These are phyloP conservation scores for Pollenia amentaria DNA, from an alignment of 2,888 invertebrate species.

Conservation along the genomic window DNA sequence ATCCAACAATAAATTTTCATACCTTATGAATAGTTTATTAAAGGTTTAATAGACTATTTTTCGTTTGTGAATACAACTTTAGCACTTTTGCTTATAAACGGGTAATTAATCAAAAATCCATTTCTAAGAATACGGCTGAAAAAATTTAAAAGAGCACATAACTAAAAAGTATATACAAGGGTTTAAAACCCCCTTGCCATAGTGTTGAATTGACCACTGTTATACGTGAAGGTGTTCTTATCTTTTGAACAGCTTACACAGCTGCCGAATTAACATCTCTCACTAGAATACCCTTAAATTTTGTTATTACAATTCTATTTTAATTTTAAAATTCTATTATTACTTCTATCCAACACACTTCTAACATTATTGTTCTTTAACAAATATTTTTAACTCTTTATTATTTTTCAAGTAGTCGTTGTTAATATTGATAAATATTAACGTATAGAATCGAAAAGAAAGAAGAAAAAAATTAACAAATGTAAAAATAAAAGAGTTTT, in stretches of 20 bases:
- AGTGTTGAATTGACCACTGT: no score
- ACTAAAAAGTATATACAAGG: not conserved
- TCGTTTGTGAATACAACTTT: no score
- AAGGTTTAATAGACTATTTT: no score
- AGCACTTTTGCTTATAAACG: no score
- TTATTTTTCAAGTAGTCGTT: slow-evolving; percentile 44
- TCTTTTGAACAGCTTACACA: no score
- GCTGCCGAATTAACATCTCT: not conserved
- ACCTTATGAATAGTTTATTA: no score
- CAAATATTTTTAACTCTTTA: slow-evolving; percentile 53
- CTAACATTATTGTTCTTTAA: slow-evolving; percentile 61
- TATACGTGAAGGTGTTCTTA: no score
- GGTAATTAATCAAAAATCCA: no score
- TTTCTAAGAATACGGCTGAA: no score
- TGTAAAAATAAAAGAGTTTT: slow-evolving; percentile 38
- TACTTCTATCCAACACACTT: slow-evolving; percentile 57
- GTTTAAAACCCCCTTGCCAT: not conserved
- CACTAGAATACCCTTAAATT: not conserved
- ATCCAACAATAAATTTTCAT: no score
- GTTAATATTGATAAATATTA: slow-evolving; percentile 56
- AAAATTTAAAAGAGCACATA: no score
- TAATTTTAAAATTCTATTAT: slow-evolving; percentile 52
- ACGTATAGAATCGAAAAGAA: not conserved
- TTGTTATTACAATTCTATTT: slow-evolving; percentile 33
- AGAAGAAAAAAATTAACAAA: slow-evolving; percentile 41